A percentile compares a stretch with the other conserved stretches of the same genome.
phyloP scores from a whole-genome alignment of 2,113 vertebrate genomes.

The Grammomys surdaster region DNA sequence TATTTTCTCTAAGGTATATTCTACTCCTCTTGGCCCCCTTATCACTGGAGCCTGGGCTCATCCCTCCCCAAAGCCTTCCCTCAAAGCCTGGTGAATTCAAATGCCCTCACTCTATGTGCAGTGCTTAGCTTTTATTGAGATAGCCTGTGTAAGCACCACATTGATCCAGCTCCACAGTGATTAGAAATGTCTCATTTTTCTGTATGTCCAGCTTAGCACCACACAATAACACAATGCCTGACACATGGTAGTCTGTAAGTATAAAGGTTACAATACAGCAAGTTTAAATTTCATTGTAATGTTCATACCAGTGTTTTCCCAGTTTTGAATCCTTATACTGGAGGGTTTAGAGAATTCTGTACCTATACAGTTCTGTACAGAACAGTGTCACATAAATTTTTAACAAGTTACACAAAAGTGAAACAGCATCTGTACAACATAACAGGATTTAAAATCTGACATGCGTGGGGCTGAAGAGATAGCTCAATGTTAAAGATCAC shows the following conservation, averaged over 20 bases:
- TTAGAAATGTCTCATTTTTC: neutral
- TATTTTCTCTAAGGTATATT: conserved; percentile 18
- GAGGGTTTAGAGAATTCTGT: conserved; percentile 34
- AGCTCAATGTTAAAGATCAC: neutral
- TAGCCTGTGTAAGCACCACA: conserved; percentile 49
- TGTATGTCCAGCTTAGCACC: neutral
- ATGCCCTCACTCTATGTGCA: neutral
- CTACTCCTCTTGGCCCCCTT: neutral
- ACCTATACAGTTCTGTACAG: conserved; percentile 23
- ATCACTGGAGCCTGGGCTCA: neutral
- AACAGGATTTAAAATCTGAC: conserved; percentile 41
- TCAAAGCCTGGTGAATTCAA: conserved; percentile 14
- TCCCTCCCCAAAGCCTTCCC: conserved; percentile 30
- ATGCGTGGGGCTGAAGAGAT: neutral
- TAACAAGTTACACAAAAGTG: conserved; percentile 40
- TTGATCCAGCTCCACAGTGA: neutral
- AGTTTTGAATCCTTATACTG: conserved; percentile 1
- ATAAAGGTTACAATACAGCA: neutral
- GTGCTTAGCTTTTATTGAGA: conserved; percentile 33
- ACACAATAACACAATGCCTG: neutral
- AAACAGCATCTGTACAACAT: conserved; percentile 62
- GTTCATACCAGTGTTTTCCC: conserved; percentile 18
- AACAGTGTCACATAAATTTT: conserved; percentile 44
- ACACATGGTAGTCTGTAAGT: neutral
- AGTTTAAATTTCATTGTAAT: conserved; percentile 37